Base-by-base conservation (phyloP, 1,140 invertebrate genomes). In the Bombus superbus region DNA sequence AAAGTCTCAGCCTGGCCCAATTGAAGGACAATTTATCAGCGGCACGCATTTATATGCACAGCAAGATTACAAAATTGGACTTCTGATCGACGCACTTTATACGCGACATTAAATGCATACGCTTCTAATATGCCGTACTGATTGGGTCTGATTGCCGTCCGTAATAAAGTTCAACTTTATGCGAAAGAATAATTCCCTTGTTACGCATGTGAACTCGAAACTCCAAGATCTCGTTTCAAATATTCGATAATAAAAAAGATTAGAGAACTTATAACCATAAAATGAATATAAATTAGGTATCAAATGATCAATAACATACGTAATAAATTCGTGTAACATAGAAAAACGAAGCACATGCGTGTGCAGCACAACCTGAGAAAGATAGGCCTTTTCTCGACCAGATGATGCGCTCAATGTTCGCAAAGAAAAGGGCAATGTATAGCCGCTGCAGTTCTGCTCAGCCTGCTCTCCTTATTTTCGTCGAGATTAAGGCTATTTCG, bases 401-500 rank as follows among this genome's bases (percentile, higher is more conserved):
- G 22, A 18, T 64, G 83, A 79, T 44, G 83, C 68, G 57, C 47
- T 80, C 42, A 69, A 72, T 22, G 57, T 62, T 38, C 42, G 77
- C 32, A 47, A 72, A 59, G 53, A 64, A 73, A 80, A 73, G 68
- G 83, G 68, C 57, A 80, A 72, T 73, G 53, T 80, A 79, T 64
- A 62, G 53, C 28, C 53, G 74, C 57, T 78, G 57, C 71, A 62
- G 42, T 69, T 75, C n/a, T 72, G 69, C 32, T 81, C 78, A 42
- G 59, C 78, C 66, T 68, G 44, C 72, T 81, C 62, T 89, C 89
- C 88, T 87, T 81, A 88, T 74, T 88, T 85, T 69, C 79, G 62
- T 81, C 71, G 71, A 68, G 75, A 44, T 44, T 68, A 64, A 81
- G 79, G 71, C 59, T 88, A 89, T 89, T 90, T 89, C 90, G 76